Base-by-base conservation (phyloP, 2,797 vertebrate species). In the Gadopsis marmoratus region DNA sequence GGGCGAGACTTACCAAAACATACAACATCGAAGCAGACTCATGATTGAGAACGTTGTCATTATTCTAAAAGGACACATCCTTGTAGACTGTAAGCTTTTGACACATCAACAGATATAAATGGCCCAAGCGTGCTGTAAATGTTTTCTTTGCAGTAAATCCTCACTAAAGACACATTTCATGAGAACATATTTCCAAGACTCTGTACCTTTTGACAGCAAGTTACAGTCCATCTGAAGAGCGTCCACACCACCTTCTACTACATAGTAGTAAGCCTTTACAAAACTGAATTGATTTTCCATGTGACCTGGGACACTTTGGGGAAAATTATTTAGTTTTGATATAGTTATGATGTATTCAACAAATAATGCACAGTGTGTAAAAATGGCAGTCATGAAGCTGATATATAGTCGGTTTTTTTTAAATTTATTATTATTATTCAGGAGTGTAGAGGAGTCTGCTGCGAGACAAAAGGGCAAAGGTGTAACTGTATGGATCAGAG, bases 401-500 rank as follows among this genome's bases (percentile, higher is more conserved):
- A 88, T 87, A 61, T 53, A 79, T 63, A 43, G n/a, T n/a, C n/a
- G n/a, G 8, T 50, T 55, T 45, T 65, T 48, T 72, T 71, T 75
- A 48, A n/a, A n/a, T n/a, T 81, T 60, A 16, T 75, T 75, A 19
- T 79, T 51, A 55, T 81, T 84, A 12, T 84, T 86, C 19, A 48
- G 78, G 81, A 84, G 79, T 88, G 79, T 71, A 54, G 74, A 88
- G 47, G 66, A 87, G 71, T 71, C 76, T 41, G 76, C 74, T 29
- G 47, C 41, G 13, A 71, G 74, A 82, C 65, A 83, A 80, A 78
- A 73, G 67, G 72, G 62, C 31, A 85, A 87, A 92, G 78, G 79
- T 96, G 97, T 95, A 95, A 95, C 92, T 92, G 95, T 95, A 95
- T 96, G 96, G 96, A 95, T 96, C 92, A 95, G 96, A 97, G 96